Conservation (phyloP, 2,113 vertebrate genomes). For the Thinocorus orbignyianus region DNA sequence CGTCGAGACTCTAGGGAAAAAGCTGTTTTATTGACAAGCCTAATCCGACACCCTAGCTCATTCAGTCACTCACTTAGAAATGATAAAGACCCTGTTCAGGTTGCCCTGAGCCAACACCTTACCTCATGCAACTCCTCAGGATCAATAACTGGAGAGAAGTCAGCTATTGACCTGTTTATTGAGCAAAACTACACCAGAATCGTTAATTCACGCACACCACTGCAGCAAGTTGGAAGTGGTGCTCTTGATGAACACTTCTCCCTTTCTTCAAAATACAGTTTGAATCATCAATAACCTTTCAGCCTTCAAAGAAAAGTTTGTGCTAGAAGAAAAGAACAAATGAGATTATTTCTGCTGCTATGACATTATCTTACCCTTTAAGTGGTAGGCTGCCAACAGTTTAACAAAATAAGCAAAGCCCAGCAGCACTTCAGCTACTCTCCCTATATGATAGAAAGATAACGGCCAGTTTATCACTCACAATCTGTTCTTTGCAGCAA, state of each 20-base stretch:
- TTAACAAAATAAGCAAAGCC: background rate
- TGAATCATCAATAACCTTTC: background rate
- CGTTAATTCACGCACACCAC: background rate
- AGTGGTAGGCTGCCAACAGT: background rate
- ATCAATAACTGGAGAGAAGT: background rate
- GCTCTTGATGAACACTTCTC: background rate
- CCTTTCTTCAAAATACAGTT: background rate
- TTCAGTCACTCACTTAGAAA: background rate
- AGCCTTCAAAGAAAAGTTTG: background rate
- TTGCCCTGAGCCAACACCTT: background rate
- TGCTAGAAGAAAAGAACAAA: background rate
- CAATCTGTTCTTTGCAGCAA: background rate
- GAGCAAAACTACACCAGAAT: background rate
- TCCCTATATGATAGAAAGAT: background rate
- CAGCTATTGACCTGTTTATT: background rate
- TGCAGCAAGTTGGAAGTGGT: background rate
- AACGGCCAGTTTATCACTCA: background rate
- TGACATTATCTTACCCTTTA: background rate
- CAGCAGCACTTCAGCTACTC: background rate
- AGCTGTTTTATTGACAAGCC: background rate
- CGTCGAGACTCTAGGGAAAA: accelerated
- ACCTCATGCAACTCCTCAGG: background rate
- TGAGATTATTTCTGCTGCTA: background rate
- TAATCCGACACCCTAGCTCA: background rate
- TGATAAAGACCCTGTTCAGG: background rate